These are phyloP conservation scores for Oreotragus oreotragus DNA, from an alignment of 2,113 vertebrate species.

Conservation along the genomic window DNA sequence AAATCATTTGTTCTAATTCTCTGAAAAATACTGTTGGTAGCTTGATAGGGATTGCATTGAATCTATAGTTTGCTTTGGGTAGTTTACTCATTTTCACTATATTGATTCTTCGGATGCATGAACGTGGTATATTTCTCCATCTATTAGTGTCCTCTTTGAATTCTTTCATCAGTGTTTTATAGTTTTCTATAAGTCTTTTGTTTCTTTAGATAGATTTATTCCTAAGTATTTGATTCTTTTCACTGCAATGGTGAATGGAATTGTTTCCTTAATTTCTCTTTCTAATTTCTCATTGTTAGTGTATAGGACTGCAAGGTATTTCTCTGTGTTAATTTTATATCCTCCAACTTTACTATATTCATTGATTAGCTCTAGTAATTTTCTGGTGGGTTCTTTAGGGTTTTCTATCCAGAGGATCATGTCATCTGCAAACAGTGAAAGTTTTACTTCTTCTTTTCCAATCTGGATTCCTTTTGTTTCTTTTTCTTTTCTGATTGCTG, in stretches of 20 bases:
- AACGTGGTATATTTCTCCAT: background rate
- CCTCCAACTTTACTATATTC: background rate
- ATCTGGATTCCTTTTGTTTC: background rate
- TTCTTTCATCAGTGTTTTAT: background rate
- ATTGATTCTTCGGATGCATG: background rate
- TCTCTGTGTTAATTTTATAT: background rate
- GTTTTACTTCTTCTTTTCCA: background rate
- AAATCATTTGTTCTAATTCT: background rate
- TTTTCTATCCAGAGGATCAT: background rate
- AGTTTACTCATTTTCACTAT: background rate
- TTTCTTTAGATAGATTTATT: background rate
- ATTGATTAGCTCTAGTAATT: background rate
- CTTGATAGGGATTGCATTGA: background rate
- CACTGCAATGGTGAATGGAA: background rate
- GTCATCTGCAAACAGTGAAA: background rate
- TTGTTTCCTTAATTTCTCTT: background rate
- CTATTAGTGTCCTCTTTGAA: background rate
- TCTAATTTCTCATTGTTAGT: background rate
- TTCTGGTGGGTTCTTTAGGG: background rate
- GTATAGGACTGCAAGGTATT: background rate
- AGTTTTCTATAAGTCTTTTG: background rate
- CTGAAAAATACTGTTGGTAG: background rate
- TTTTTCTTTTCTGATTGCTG: background rate
- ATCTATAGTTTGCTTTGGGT: background rate
- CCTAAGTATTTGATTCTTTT: background rate